Conservation (phyloP, 2,797 vertebrate species). For the Sebastes aleutianus region DNA sequence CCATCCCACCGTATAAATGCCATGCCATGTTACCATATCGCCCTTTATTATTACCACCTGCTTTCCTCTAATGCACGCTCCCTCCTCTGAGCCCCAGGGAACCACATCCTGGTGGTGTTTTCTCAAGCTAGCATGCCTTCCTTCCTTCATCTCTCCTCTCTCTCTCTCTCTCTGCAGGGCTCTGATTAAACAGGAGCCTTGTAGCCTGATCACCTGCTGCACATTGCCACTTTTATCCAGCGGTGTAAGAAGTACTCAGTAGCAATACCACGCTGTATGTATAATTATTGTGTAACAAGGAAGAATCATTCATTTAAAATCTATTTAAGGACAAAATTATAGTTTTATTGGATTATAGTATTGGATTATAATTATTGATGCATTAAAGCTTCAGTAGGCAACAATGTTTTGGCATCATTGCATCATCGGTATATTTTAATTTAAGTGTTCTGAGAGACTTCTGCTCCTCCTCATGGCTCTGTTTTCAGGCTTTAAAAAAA, state of each 20-base stretch:
- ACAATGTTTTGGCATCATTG: too few species aligned
- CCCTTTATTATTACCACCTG: not conserved
- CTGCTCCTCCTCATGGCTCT: too few species aligned
- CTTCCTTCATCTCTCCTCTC: not conserved
- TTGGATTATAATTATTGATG: not conserved
- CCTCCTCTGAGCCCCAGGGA: not conserved
- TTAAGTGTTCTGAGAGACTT: too few species aligned
- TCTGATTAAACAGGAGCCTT: not conserved
- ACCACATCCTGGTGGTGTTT: not conserved
- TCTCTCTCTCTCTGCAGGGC: not conserved
- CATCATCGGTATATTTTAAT: too few species aligned
- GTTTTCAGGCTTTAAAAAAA: too few species aligned
- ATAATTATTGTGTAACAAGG: not conserved
- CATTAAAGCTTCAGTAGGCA: too few species aligned
- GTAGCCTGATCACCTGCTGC: not conserved
- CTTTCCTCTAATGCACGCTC: not conserved
- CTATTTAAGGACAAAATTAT: not conserved
- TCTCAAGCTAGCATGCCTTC: constrained; percentile 12
- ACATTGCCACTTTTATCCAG: not conserved
- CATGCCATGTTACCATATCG: not conserved
- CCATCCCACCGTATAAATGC: not conserved
- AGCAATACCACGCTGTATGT: not conserved
- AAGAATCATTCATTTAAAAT: not conserved
- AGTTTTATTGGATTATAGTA: not conserved
- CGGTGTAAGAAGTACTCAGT: not conserved